Base-by-base conservation (phyloP, 2,888 invertebrate genomes). In the Amiota mariae region DNA sequence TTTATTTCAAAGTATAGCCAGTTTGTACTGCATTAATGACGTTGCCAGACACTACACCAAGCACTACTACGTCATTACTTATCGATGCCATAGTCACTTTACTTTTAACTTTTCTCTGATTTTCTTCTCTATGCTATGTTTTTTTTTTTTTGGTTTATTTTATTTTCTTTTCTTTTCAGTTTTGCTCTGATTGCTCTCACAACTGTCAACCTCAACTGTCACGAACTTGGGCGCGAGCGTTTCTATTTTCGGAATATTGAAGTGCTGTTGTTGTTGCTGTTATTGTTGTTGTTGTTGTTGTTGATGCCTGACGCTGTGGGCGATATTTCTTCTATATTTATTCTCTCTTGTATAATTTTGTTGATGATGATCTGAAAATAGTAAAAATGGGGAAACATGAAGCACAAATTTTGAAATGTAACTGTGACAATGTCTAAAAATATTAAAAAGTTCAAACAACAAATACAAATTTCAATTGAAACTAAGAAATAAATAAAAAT, bases 151-250 rank as follows among this genome's bases (percentile, higher is more conserved):
- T n/a, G n/a, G 3, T 57, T 0, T 54, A 54, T 54, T 54, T 54
- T n/a, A n/a, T 54, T 54, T 54, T 54, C 8, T 24, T 24, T 24
- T 24, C 24, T 24, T 24, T 24, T 51, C 54, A 54, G n/a, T 54
- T 54, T 54, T 54, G 8, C n/a, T 11, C n/a, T 54, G 54, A 18
- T 57, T 57, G 57, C 57, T 8, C 57, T 15, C 18, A 18, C 70
- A 51, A 70, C 74, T 77, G 73, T 77, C 82, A 79, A 71, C 71
- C 36, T 36, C 83, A 85, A 81, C 83, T 83, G 83, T 85, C 83
- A 83, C 83, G 85, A 81, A 83, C 85, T 80, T 66, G 77, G 71
- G 61, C 71, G 71, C 71, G 71, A 61, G 82, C 77, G 77, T 75
- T 74, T 76, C 77, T 82, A 83, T 83, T 85, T 82, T 76, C 85